Evolutionary conservation across 2,888 invertebrate genomes (phyloP).

Genomic region (Nemoura dubitans): DNA sequence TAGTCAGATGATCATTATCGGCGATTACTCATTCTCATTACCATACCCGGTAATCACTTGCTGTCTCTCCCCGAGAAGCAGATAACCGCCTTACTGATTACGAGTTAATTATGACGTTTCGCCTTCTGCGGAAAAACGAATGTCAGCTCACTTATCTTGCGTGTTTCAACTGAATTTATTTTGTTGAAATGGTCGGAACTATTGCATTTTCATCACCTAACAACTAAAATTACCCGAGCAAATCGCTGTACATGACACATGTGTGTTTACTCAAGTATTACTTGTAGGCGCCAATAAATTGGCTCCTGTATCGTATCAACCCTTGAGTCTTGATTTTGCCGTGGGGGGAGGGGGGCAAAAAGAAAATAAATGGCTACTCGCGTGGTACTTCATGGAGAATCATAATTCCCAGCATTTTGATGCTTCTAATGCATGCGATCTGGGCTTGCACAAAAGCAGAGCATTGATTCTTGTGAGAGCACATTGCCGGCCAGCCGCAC

Average conservation of each 20-base stretch:
- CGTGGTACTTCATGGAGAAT: not conserved
- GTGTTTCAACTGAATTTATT: not conserved
- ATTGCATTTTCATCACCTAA: not conserved
- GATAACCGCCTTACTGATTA: not conserved
- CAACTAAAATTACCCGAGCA: not conserved
- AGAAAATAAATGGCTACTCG: not conserved
- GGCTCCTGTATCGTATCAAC: not conserved
- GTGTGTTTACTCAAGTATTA: not conserved
- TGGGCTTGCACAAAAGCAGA: not conserved
- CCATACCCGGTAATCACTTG: slow-evolving; percentile 21
- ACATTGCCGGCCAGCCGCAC: not conserved
- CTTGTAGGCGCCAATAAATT: not conserved
- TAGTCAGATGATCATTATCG: slow-evolving; percentile 38
- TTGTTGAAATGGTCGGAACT: not conserved
- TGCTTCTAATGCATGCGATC: not conserved
- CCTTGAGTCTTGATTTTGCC: not conserved
- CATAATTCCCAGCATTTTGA: slow-evolving; percentile 1
- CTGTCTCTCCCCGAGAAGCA: not conserved
- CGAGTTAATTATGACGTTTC: not conserved
- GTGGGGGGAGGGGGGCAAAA: not conserved
- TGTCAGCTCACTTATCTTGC: slow-evolving; percentile 8
- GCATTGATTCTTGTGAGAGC: not conserved
- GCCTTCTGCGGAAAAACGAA: not conserved
- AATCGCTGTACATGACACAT: not conserved
- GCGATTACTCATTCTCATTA: slow-evolving; percentile 28